phyloP scores from a whole-genome alignment of 2,113 vertebrate species.

The Leucopternis melanops region DNA sequence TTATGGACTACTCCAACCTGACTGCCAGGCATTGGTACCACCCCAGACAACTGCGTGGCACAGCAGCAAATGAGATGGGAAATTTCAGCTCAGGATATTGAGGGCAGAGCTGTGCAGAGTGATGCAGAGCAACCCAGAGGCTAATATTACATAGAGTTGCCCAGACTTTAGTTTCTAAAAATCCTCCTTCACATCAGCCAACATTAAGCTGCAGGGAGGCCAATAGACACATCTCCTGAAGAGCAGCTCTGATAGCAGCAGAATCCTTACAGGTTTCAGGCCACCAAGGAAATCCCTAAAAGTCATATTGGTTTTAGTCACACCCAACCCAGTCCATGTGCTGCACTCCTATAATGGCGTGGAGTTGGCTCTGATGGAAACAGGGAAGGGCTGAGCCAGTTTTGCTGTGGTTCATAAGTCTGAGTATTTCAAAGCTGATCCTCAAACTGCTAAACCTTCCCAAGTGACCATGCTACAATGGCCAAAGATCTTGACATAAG shows the following conservation, averaged over 20 bases:
- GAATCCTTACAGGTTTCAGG: background rate
- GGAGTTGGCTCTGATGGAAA: background rate
- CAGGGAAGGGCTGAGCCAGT: background rate
- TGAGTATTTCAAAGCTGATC: background rate
- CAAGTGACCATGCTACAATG: background rate
- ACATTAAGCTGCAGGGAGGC: background rate
- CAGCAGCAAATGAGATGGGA: background rate
- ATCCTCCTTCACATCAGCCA: background rate
- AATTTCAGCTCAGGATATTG: background rate
- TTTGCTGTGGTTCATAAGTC: background rate
- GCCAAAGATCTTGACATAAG: background rate
- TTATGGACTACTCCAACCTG: rapidly evolving
- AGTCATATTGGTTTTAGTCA: background rate
- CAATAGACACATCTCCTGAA: rapidly evolving
- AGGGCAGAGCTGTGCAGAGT: background rate
- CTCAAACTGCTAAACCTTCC: background rate
- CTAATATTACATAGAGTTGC: rapidly evolving
- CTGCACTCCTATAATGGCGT: background rate
- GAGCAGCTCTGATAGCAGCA: background rate
- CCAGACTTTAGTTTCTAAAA: background rate
- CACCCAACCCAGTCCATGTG: background rate
- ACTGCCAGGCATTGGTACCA: rapidly evolving
- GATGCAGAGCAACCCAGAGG: background rate
- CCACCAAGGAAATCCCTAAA: background rate
- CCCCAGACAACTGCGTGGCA: background rate